A percentile compares a stretch with the other conserved stretches of the same genome.
phyloP scores from a whole-genome alignment of 2,113 vertebrate species.

The Podarcis muralis region DNA sequence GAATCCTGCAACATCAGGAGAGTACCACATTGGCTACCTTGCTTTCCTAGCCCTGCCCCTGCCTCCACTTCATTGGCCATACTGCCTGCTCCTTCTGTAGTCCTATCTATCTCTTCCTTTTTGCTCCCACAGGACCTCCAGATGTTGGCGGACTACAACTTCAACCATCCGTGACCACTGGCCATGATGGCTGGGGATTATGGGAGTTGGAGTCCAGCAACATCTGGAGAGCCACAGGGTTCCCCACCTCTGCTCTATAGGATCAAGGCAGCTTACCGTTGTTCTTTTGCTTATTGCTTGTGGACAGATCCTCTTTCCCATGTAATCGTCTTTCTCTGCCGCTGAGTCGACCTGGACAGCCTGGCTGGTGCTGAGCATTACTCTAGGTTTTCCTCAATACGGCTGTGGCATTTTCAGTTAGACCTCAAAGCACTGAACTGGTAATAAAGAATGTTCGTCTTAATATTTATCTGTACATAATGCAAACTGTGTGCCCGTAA shows the following conservation, averaged over 20 bases:
- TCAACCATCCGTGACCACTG: background rate
- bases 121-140: background rate
- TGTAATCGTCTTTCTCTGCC: background rate
- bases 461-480: constrained; percentile 64
- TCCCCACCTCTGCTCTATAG: background rate
- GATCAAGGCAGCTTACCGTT: too few relatives aligned
- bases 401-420: background rate
- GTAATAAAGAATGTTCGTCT: constrained; percentile 48
- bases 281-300: background rate
- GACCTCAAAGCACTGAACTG: constrained; percentile 58
- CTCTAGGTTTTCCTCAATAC: background rate
- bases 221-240: background rate
- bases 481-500: constrained; percentile 45
- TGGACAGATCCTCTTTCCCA: background rate
- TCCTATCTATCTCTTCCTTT: background rate
- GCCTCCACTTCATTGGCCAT: background rate
- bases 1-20: too few relatives aligned
- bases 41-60: background rate
- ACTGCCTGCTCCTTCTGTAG: background rate
- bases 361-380: background rate
- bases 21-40: too few relatives aligned
- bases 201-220: too few relatives aligned
- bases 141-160: too few relatives aligned
- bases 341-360: background rate
- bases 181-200: too few relatives aligned